Evolutionary conservation across 2,888 invertebrate species (phyloP), one percentile per base, ranked within the genome.

Genomic region (Acanthopleura granulata): DNA sequence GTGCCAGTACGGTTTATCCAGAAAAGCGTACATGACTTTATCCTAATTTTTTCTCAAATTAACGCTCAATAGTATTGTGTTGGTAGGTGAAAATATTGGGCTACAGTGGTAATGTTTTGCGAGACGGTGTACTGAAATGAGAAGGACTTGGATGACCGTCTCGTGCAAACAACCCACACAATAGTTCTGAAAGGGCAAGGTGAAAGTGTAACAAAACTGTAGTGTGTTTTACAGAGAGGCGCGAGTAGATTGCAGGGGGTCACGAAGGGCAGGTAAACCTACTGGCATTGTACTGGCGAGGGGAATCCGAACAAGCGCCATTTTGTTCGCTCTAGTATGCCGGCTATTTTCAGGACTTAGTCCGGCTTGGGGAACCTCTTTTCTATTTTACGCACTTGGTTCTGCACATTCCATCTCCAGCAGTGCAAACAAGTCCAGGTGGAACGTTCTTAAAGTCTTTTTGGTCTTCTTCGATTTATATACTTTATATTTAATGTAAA

Each of bases 181-280:
- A 57, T 57, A n/a, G 57, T 57, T 18, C 22, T n/a, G 12, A 57
- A 57, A 66, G 66, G 29, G 66, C 22, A 66, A 66, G 66, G 66
- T 66, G 18, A 66, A 15, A 66, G 18, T 66, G 15, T 22, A 27
- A 66, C 27, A 22, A 22, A 27, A 66, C 66, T 66, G 29, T 6
- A 27, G 16, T 27, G 29, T 66, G 57, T 66, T 66, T 66, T 66
- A 6, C 16, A 6, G 66, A 66, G 29, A 16, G 66, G 66, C 57
- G 66, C 18, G 66, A 66, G 22, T 66, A 22, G 29, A 27, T 25
- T 57, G 29, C 15, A 66, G 15, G 57, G 66, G 66, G 66, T 66
- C 66, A 66, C 1, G 6, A 27, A 27, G 66, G 29, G 25, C 66
- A 27, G 16, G 29, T 66, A 66, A 22, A 66, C 66, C 25, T 14